phyloP scores from a whole-genome alignment of 23 tunicate species.

The Oikopleura vanhoeffeni region DNA sequence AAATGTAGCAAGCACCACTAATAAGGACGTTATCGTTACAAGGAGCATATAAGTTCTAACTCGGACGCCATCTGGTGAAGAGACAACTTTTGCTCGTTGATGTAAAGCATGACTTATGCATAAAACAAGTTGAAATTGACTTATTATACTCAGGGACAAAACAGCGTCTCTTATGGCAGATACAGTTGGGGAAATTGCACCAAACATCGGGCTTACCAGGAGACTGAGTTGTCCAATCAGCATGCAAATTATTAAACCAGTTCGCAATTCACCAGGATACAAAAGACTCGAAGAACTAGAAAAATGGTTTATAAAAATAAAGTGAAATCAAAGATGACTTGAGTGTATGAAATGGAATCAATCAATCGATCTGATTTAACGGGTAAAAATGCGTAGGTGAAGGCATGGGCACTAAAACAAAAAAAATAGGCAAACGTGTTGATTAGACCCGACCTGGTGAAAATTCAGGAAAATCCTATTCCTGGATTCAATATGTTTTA shows the following conservation, averaged over 20 bases:
- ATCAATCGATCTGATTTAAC: no score
- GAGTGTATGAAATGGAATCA: no score
- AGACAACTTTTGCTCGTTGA: slow-evolving; percentile 7
- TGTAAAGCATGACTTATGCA: neutral
- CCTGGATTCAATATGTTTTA: no score
- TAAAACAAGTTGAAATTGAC: neutral
- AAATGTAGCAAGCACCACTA: neutral
- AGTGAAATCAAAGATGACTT: no score
- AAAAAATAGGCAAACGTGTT: no score
- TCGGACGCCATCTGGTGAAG: neutral
- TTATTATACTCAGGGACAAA: neutral
- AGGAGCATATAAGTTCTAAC: neutral
- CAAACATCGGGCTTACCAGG: neutral
- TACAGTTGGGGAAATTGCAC: neutral
- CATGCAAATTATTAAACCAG: neutral
- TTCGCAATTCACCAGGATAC: neutral
- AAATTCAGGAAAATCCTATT: no score
- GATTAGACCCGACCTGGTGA: no score
- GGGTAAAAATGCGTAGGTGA: no score
- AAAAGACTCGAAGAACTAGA: neutral
- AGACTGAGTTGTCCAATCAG: neutral
- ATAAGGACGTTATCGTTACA: neutral
- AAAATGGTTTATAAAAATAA: neutral
- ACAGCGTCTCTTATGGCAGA: neutral
- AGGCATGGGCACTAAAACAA: no score